These are phyloP conservation scores for Puntigrus tetrazona DNA, from an alignment of 2,113 vertebrate genomes.

Conservation along the genomic window DNA sequence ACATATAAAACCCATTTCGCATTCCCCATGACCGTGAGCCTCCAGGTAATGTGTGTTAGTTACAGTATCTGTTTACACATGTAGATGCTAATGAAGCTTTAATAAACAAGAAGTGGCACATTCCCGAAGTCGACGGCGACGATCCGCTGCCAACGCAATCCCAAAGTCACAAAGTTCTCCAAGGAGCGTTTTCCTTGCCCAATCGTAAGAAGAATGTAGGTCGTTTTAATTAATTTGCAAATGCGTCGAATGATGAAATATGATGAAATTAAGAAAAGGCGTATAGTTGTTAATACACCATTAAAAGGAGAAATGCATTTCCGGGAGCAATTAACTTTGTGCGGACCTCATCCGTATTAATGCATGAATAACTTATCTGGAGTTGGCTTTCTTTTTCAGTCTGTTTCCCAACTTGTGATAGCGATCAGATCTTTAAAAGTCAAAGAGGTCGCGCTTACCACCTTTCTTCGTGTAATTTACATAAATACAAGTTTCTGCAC, in stretches of 20 bases:
- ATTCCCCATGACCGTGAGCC: conserved; percentile 38
- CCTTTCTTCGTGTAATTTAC: conserved; percentile 22
- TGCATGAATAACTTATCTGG: conserved; percentile 3
- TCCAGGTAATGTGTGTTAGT: conserved; percentile 49
- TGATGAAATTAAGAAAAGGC: conserved; percentile 69
- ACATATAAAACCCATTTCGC: neutral
- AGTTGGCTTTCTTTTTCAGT: conserved; percentile 3
- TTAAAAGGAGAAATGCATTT: conserved; percentile 48
- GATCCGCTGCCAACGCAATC: conserved; percentile 6
- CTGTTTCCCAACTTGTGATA: conserved; percentile 24
- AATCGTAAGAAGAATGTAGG: conserved; percentile 62
- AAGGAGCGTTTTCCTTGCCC: conserved; percentile 47
- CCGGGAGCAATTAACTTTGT: conserved; percentile 45
- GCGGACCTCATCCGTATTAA: conserved; percentile 17
- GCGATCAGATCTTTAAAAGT: conserved; percentile 23
- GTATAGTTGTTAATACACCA: conserved; percentile 70
- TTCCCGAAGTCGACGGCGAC: conserved; percentile 31
- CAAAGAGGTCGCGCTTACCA: neutral
- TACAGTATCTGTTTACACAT: conserved; percentile 56
- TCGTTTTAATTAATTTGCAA: conserved; percentile 74
- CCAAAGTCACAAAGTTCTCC: conserved; percentile 52
- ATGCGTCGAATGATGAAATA: conserved; percentile 77
- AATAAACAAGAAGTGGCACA: conserved; percentile 50
- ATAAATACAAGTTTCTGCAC: conserved; percentile 33
- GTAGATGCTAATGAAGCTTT: conserved; percentile 60